Base-by-base conservation (phyloP, 92 coral and sea anemone genomes). In the Phenganax subtilis region DNA sequence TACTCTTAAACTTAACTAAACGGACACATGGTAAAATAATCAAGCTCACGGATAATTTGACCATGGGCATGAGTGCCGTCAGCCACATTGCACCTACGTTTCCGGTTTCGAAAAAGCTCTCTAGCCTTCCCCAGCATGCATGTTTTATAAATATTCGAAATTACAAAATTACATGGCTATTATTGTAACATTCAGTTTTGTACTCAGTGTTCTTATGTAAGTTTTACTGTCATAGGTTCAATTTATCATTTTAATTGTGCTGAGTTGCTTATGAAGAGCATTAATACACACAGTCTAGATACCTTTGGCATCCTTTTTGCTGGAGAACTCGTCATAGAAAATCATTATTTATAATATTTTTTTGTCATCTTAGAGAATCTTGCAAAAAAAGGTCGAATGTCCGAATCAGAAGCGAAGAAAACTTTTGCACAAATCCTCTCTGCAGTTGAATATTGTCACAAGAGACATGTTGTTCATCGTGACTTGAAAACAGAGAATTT, bases 401-500 rank as follows among this genome's bases (percentile, higher is more conserved):
- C 99, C 54, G 99, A 96, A 75, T 91, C 87, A 81, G 99, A 96
- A 72, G 99, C 99, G 17, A 89, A 92, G 59, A 96, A 92, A 83
- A 96, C 93, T 77, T 96, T 96, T 86, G 90, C 97, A 2, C 99
- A 96, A 80, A 96, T 96, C 30, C 92, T 96, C 54, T 90, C 96
- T 85, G 99, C 99, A 27, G 99, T 96, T 47, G 99, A 92, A 71
- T 96, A 96, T 71, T 96, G 99, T 55, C 99, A 96, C 72, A 81
- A 88, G 61, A 83, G 96, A 16, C 99, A 92, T 83, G 99, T 96
- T 14, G 99, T 96, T 0, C 99, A 96, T 80, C 85, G 99, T n/a
- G 99, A 96, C 76, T 82, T 96, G 11, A 96, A 96, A 97, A 96
- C 98, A 53, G 98, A 94, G 75, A 94, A 94, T 80, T 88, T 94